A percentile compares a stretch with the other conserved stretches of the same genome.
These are phyloP conservation scores for Tragelaphus imberbis DNA, from an alignment of 2,113 vertebrate genomes.

Conservation along the genomic window DNA sequence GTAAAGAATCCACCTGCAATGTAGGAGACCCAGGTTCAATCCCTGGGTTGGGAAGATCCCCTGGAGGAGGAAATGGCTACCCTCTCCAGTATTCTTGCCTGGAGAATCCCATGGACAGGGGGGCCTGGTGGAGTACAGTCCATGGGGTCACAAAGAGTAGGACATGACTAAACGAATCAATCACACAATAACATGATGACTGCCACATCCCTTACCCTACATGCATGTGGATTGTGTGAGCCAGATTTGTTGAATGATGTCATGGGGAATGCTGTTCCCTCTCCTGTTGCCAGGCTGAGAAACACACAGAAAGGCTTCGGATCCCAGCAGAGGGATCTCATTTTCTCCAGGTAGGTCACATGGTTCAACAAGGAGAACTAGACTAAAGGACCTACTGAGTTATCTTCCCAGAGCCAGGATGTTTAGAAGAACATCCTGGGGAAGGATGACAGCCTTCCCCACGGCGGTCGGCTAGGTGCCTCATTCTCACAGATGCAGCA, in stretches of 20 bases:
- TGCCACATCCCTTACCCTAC: background rate
- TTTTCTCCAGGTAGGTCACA: background rate
- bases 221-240: background rate
- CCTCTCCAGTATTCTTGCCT: background rate
- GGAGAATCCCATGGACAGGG: background rate
- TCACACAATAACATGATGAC: background rate
- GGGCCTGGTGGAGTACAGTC: background rate
- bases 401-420: background rate
- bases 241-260: background rate
- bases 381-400: background rate
- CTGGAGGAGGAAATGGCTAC: background rate
- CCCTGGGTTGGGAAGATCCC: background rate
- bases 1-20: background rate
- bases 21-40: background rate
- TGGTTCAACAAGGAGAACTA: background rate
- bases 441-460: background rate
- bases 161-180: fast-evolving
- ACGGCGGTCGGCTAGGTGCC: background rate
- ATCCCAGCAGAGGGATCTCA: background rate
- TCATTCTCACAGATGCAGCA: background rate
- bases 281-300: background rate
- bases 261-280: background rate
- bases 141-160: background rate
- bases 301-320: background rate
- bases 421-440: background rate